Conservation (phyloP, 2,888 invertebrate genomes). For the Hemaris fuciformis region DNA sequence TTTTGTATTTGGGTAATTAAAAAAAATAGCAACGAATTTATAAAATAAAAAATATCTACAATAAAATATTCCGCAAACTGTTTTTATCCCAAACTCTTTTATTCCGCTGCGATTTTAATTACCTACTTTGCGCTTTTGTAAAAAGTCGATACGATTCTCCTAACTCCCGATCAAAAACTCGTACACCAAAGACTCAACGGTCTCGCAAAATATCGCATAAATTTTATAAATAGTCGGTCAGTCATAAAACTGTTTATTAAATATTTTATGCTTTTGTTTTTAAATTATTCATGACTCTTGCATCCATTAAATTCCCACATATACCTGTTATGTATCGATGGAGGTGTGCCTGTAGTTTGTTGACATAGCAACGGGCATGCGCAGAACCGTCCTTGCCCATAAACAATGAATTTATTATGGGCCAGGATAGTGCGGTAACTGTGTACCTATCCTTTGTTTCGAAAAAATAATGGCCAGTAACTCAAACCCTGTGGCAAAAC, state of each 20-base stretch:
- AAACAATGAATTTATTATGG: slow-evolving; percentile 67
- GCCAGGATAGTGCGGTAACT: slow-evolving; percentile 24
- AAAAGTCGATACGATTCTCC: neutral
- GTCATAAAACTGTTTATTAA: slow-evolving; percentile 17
- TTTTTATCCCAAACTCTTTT: too few species aligned
- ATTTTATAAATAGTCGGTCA: slow-evolving; percentile 22
- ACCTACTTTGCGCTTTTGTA: neutral
- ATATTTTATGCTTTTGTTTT: slow-evolving; percentile 23
- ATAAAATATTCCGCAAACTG: too few species aligned
- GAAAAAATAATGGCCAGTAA: slow-evolving; percentile 1
- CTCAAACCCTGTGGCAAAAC: neutral
- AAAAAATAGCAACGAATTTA: too few species aligned
- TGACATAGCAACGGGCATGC: slow-evolving; percentile 75
- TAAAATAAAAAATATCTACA: too few species aligned
- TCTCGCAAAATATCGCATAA: neutral
- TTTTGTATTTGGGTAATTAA: too few species aligned
- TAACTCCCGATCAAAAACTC: neutral
- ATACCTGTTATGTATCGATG: slow-evolving; percentile 17
- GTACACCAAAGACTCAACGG: neutral
- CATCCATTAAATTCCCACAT: slow-evolving; percentile 43
- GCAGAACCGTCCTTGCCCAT: slow-evolving; percentile 61
- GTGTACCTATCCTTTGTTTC: neutral
- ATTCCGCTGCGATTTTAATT: too few species aligned
- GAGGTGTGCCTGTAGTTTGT: slow-evolving; percentile 50
- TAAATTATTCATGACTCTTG: slow-evolving; percentile 31